Evolutionary conservation across 2,113 vertebrate species (phyloP).

Genomic region (Lonchura striata): DNA sequence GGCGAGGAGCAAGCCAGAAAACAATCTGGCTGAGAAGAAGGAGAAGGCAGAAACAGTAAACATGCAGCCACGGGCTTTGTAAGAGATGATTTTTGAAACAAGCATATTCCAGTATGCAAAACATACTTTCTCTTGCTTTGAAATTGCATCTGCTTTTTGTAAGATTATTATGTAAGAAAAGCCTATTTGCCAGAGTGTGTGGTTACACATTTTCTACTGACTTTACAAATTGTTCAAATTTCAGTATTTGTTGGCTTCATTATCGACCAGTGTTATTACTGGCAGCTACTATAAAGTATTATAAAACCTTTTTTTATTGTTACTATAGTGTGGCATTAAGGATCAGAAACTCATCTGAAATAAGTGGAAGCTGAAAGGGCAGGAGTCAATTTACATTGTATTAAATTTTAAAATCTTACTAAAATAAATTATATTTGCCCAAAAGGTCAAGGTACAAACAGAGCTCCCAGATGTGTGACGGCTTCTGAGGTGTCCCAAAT

Average conservation of each 20-base stretch:
- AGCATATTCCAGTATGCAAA: not conserved
- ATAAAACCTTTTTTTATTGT: constrained; percentile 27
- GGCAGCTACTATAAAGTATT: constrained; percentile 17
- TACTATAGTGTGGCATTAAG: not conserved
- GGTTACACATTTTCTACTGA: constrained; percentile 66
- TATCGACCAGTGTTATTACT: constrained; percentile 50
- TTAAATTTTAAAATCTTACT: not conserved
- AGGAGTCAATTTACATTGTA: not conserved
- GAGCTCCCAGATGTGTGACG: not conserved
- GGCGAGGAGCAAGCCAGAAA: not conserved
- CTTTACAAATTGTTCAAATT: constrained; percentile 64
- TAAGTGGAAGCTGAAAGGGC: not conserved
- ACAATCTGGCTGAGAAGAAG: not conserved
- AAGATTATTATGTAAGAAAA: constrained; percentile 58
- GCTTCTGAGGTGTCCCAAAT: not conserved
- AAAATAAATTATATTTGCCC: not conserved
- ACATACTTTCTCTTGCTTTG: constrained; percentile 38
- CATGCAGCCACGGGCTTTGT: not conserved
- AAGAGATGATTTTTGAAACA: not conserved
- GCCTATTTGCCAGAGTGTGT: constrained; percentile 36
- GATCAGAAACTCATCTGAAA: constrained; percentile 27
- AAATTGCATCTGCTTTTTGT: constrained; percentile 56
- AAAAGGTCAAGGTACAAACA: not conserved
- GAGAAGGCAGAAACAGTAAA: not conserved
- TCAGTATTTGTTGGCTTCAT: constrained; percentile 59